Evolutionary conservation across 2,113 vertebrate genomes (phyloP).

Genomic region (Antigone vipio): DNA sequence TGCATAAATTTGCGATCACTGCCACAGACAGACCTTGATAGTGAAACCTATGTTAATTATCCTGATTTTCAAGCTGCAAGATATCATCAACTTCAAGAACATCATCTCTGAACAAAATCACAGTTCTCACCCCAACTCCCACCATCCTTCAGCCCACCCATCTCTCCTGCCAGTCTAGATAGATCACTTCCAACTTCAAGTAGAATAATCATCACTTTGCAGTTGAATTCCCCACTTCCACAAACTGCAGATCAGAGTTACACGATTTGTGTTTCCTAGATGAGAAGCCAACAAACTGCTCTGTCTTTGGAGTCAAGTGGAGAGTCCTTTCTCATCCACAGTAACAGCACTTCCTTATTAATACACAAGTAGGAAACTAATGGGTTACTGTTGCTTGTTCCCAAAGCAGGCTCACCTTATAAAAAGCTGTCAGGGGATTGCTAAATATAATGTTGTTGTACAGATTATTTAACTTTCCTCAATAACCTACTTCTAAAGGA

Average conservation of each 20-base stretch:
- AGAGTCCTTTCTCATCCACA: neutral
- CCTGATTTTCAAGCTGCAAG: neutral
- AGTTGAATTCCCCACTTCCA: neutral
- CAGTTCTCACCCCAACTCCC: neutral
- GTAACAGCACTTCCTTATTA: neutral
- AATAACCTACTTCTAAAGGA: neutral
- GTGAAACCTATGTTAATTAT: neutral
- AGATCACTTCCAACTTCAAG: neutral
- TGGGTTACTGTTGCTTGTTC: neutral
- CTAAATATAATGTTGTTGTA: neutral
- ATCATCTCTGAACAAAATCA: neutral
- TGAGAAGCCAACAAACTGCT: neutral
- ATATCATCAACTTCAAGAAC: neutral
- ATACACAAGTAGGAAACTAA: neutral
- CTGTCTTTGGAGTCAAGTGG: neutral
- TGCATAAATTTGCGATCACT: neutral
- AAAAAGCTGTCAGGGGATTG: neutral
- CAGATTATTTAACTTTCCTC: neutral
- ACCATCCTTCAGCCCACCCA: neutral
- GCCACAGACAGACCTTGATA: neutral
- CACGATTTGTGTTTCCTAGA: rapidly evolving
- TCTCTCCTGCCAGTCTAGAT: neutral
- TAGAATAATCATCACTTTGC: neutral
- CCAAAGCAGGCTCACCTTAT: neutral
- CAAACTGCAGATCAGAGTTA: neutral